Evolutionary conservation across 2,113 vertebrate genomes (phyloP).

Genomic region (Crotalus helleri): DNA sequence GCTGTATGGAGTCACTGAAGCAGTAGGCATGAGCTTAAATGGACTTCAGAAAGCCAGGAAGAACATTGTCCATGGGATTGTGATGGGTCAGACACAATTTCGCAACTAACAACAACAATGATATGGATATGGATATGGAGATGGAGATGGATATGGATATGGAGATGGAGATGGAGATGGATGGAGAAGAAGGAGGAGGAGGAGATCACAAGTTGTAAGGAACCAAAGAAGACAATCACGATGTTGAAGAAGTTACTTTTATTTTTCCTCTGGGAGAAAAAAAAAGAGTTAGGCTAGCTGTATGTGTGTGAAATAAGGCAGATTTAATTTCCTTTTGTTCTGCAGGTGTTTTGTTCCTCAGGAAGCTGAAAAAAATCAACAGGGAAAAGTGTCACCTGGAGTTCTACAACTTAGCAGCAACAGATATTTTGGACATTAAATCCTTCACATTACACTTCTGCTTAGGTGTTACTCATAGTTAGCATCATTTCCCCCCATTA

Average conservation of each 20-base stretch:
- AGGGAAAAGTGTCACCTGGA: not conserved
- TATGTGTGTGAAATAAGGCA: not conserved
- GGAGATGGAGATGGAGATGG: not conserved
- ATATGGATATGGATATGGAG: too few relatives aligned
- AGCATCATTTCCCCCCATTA: not conserved
- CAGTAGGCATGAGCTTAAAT: too few relatives aligned
- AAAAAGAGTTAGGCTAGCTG: not conserved
- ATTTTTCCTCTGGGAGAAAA: not conserved
- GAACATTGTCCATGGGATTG: too few relatives aligned
- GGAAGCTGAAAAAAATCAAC: not conserved
- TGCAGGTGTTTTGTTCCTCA: not conserved
- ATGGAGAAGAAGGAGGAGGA: too few relatives aligned
- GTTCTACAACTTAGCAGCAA: not conserved
- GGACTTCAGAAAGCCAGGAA: too few relatives aligned
- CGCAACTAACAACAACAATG: too few relatives aligned
- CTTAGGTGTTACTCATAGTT: not conserved
- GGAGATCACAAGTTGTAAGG: not conserved
- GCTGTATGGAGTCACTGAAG: too few relatives aligned
- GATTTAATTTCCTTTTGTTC: not conserved
- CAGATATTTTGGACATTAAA: not conserved
- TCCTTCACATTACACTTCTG: not conserved
- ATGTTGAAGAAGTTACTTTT: not conserved
- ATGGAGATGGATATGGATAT: too few relatives aligned
- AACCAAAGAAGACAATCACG: not conserved
- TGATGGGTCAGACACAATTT: too few relatives aligned